Evolutionary conservation across 2,797 vertebrate species (phyloP).

Genomic region (Mergus octosetaceus): DNA sequence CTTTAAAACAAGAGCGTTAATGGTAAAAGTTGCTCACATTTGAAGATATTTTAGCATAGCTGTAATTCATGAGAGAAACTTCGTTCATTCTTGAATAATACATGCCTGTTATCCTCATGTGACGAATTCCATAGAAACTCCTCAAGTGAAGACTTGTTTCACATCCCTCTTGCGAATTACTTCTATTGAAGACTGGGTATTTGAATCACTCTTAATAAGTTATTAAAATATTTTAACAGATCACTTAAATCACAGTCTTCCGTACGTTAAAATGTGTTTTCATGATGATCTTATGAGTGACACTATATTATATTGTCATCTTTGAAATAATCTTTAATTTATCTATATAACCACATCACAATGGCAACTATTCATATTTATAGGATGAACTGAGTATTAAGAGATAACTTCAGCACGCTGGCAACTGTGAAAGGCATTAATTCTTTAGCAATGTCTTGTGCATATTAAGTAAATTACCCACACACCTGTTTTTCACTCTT

Average conservation of each 20-base stretch:
- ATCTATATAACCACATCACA: not conserved
- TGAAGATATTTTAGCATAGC: not conserved
- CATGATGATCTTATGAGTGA: not conserved
- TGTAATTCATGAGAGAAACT: not conserved
- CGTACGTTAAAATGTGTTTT: not conserved
- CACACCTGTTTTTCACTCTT: not conserved
- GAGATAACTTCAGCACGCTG: not conserved
- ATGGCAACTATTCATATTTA: not conserved
- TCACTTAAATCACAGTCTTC: not conserved
- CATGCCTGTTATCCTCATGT: not conserved
- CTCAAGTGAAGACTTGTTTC: not conserved
- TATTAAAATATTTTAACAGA: not conserved
- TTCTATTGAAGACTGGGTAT: not conserved
- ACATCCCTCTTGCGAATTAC: not conserved
- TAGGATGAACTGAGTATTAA: not conserved
- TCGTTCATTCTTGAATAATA: not conserved
- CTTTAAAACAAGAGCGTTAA: not conserved
- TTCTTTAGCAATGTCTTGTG: not conserved
- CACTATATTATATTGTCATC: not conserved
- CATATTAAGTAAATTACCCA: not conserved
- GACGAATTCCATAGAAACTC: not conserved
- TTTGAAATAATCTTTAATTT: not conserved
- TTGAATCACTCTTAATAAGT: not conserved
- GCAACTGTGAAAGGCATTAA: not conserved
- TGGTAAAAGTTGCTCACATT: not conserved